phyloP scores from a whole-genome alignment of 92 coral and sea anemone species.

The Umimayanthus kanabou region DNA sequence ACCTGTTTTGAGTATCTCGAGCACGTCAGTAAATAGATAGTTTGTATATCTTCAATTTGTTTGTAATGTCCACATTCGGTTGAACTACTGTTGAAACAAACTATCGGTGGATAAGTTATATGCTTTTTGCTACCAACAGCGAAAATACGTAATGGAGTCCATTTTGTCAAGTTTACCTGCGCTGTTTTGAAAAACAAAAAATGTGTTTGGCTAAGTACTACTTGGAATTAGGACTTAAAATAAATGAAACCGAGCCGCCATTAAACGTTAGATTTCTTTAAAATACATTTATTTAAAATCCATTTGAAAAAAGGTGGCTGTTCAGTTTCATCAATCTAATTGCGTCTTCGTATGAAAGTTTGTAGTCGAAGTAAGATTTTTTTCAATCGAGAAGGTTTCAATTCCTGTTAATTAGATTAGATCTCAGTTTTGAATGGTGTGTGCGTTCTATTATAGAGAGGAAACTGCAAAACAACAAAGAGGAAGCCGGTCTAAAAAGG shows the following conservation, averaged over 20 bases:
- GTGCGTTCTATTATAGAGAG: neutral
- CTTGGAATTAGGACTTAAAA: neutral
- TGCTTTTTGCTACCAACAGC: slow-evolving; percentile 15
- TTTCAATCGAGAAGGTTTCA: neutral
- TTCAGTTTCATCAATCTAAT: slow-evolving; percentile 1
- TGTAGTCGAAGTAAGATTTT: neutral
- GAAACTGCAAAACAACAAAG: slow-evolving; percentile 9
- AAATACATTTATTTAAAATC: neutral
- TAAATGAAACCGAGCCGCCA: neutral
- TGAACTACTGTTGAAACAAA: neutral
- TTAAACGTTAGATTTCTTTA: neutral
- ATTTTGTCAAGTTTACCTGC: neutral
- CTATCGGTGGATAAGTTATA: neutral
- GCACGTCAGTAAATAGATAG: neutral
- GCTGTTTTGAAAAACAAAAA: neutral
- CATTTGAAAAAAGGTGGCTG: neutral
- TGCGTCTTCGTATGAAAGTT: slow-evolving; percentile 18
- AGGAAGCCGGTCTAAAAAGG: slow-evolving; percentile 23
- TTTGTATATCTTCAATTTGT: neutral
- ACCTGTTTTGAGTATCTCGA: slow-evolving; percentile 7
- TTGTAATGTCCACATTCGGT: neutral
- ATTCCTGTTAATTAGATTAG: slow-evolving; percentile 36
- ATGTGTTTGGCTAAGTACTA: neutral
- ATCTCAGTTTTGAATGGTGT: slow-evolving; percentile 20
- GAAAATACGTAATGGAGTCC: neutral